Evolutionary conservation across 2,113 vertebrate species (phyloP).

Genomic region (Prionailurus bengalensis): DNA sequence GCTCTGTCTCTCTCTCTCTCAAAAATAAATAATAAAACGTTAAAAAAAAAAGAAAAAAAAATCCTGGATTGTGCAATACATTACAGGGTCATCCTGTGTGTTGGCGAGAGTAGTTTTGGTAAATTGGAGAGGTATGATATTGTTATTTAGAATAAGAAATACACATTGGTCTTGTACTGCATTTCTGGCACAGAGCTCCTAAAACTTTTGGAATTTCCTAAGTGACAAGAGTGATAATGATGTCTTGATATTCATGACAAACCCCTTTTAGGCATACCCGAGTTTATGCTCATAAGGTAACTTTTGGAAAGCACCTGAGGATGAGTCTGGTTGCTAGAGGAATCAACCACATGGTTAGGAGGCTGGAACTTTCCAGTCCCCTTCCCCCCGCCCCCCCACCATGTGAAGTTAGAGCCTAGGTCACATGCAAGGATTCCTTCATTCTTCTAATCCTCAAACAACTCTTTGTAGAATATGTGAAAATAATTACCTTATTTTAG

Average conservation of each 20-base stretch:
- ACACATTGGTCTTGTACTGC: neutral
- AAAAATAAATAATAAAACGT: too few relatives aligned
- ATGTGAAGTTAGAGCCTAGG: neutral
- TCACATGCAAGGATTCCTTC: neutral
- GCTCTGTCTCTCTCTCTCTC: too few relatives aligned
- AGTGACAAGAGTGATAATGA: neutral
- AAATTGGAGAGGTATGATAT: neutral
- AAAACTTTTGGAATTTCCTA: constrained; percentile 14
- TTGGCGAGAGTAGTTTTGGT: neutral
- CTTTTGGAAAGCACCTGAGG: neutral
- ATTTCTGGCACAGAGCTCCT: neutral
- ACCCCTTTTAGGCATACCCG: neutral
- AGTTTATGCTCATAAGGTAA: constrained; percentile 15
- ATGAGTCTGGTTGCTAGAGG: neutral
- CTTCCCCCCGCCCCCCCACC: too few relatives aligned
- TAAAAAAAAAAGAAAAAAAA: neutral
- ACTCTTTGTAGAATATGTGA: neutral
- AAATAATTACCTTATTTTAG: neutral
- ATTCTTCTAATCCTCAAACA: neutral
- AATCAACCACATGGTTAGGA: neutral
- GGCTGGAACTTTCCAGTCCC: neutral
- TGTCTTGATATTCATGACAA: neutral
- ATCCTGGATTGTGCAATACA: neutral
- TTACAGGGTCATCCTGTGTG: neutral
- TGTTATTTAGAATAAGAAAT: neutral